These are phyloP conservation scores for Caradrina kadenii DNA, from an alignment of 2,888 invertebrate genomes.

Conservation along the genomic window DNA sequence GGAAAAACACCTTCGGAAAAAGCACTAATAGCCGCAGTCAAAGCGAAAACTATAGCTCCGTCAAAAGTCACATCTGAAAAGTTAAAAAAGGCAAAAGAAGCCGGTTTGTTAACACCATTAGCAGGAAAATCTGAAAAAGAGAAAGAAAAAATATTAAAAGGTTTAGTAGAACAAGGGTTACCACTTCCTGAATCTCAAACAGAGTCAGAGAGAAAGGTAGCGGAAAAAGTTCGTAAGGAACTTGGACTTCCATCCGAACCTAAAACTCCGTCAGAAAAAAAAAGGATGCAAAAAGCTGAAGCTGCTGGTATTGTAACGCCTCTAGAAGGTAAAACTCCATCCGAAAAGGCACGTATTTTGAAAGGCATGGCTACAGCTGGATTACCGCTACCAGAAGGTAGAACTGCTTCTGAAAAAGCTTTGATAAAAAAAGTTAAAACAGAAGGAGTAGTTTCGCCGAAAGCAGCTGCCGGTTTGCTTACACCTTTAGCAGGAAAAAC, in stretches of 20 bases:
- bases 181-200: constrained; percentile 56
- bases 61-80: constrained; percentile 48
- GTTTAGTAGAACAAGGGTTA: constrained; percentile 39
- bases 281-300: constrained; percentile 62
- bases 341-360: constrained; percentile 55
- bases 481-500: constrained; percentile 47
- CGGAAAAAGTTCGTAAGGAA: constrained; percentile 67
- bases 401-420: constrained; percentile 63
- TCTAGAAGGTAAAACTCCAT: constrained; percentile 55
- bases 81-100: constrained; percentile 53
- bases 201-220: constrained; percentile 63
- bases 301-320: constrained; percentile 63
- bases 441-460: constrained; percentile 4
- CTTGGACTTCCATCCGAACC: constrained; percentile 65
- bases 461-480: constrained; percentile 19
- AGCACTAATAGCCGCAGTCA: constrained; percentile 55
- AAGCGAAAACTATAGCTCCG: constrained; percentile 34
- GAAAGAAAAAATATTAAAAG: constrained; percentile 65
- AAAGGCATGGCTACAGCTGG: constrained; percentile 32
- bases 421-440: constrained; percentile 38
- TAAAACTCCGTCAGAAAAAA: constrained; percentile 52
- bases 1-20: constrained; percentile 59
- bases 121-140: constrained; percentile 48
- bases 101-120: constrained; percentile 45
- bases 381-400: constrained; percentile 64